These are phyloP conservation scores for Myocastor coypus DNA, from an alignment of 2,113 vertebrate genomes.

Conservation along the genomic window DNA sequence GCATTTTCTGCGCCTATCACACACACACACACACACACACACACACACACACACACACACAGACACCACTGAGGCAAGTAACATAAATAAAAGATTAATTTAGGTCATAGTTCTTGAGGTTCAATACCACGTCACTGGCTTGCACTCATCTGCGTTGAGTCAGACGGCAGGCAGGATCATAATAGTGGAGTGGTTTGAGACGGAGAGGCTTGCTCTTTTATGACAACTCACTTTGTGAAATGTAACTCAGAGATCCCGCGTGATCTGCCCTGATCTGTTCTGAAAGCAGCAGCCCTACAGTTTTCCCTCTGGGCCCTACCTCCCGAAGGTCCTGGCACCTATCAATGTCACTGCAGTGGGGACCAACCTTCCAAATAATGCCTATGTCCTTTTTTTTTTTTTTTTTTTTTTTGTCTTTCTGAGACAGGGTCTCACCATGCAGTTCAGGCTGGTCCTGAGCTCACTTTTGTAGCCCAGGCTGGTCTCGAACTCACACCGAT, in stretches of 20 bases:
- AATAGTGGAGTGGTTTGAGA: background rate
- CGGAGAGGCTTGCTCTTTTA: background rate
- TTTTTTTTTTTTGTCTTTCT: too few species aligned
- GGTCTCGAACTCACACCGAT: too few species aligned
- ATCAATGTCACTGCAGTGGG: background rate
- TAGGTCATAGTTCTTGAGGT: background rate
- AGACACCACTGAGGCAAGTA: background rate
- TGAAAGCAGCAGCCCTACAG: background rate
- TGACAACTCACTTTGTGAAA: background rate
- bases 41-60: too few species aligned
- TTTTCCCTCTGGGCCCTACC: background rate
- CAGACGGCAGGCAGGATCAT: background rate
- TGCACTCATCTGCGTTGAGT: background rate
- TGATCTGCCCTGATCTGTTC: background rate
- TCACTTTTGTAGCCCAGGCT: too few species aligned
- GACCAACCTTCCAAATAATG: background rate
- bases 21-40: too few species aligned
- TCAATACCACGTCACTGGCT: background rate
- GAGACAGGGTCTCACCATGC: too few species aligned
- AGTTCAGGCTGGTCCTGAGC: too few species aligned
- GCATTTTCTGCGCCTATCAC: background rate
- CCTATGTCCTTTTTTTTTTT: too few species aligned
- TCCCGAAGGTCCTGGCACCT: background rate
- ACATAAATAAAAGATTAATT: background rate
- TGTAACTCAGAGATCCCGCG: background rate